Evolutionary conservation across 2,888 invertebrate genomes (phyloP), one percentile per base, ranked within the genome.

Genomic region (Nymphalis polychloros): DNA sequence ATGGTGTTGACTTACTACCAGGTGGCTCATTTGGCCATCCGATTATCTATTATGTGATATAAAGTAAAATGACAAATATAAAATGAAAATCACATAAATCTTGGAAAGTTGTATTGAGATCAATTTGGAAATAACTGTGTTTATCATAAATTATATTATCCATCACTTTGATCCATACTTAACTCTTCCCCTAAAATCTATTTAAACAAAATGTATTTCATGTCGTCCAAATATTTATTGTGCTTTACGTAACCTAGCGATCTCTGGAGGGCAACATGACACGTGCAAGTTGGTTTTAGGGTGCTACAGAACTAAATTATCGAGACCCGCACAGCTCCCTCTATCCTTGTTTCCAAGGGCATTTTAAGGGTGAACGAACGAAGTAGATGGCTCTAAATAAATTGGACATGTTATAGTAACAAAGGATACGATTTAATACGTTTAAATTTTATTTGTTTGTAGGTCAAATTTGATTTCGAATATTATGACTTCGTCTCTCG

Each of bases 141-240:
- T 2, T 41, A 13, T 13, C 4, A 41, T 13, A 13, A 41, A 41
- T 41, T 13, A 10, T 41, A 13, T 41, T 41, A 13, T 13, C 41
- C 10, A 41, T 13, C 41, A 41, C 41, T 41, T 41, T 41, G 41
- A 41, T 41, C 41, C 64, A 64, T 63, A 57, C 64, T 64, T 66
- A 69, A 64, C 60, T 68, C 59, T 70, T 75, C 75, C 75, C 71
- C 75, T 66, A 23, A 63, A 68, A 68, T 73, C 67, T 62, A 68
- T 71, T 70, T 72, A 70, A 68, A 69, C 55, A 79, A 82, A 75
- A 84, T 81, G 81, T 76, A 77, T 79, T 79, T 81, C 78, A 81
- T 84, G 83, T 87, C 81, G 80, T 84, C 84, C 84, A 89, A 91
- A 92, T 90, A 90, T 91, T 89, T 90, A 86, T 89, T 83, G 83